A percentile compares a stretch with the other conserved stretches of the same genome.
Evolutionary conservation across 2,888 invertebrate species (phyloP).

Genomic region (Epinotia bilunana): DNA sequence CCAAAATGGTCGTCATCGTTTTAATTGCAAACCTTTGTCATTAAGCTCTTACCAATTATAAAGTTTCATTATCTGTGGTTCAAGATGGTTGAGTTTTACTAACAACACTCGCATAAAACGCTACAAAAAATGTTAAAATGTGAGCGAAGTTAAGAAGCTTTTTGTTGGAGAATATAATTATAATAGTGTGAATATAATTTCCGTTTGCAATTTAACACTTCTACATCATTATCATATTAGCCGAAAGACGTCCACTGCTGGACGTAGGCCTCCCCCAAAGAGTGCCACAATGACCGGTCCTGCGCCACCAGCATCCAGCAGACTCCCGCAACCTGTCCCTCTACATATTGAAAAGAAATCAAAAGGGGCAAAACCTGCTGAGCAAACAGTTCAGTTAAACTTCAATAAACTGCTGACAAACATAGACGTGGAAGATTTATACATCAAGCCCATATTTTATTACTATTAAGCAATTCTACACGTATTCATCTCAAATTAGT

Average conservation of each 20-base stretch:
- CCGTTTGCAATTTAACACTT: not conserved
- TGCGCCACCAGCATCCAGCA: too few relatives aligned
- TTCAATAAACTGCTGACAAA: not conserved
- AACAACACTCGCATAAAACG: not conserved
- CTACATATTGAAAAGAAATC: not conserved
- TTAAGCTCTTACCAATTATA: conserved; percentile 25
- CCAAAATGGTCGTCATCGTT: conserved; percentile 40
- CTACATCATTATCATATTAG: too few relatives aligned
- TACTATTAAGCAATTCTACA: conserved; percentile 15
- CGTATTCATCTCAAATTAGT: conserved; percentile 1
- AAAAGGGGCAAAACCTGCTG: not conserved
- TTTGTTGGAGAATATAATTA: not conserved
- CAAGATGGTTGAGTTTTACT: conserved; percentile 11
- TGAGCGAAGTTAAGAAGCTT: not conserved
- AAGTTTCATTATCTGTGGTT: conserved; percentile 35
- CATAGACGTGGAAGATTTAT: not conserved
- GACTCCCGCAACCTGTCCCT: too few relatives aligned
- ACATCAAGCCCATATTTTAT: not conserved
- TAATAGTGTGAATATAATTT: too few relatives aligned
- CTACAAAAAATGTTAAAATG: not conserved
- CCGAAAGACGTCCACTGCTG: too few relatives aligned
- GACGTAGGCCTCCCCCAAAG: too few relatives aligned
- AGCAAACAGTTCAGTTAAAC: not conserved
- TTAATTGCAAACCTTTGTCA: conserved; percentile 37
- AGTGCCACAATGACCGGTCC: too few relatives aligned